These are phyloP conservation scores for Atethmia centrago DNA, from an alignment of 2,888 invertebrate species.

Conservation along the genomic window DNA sequence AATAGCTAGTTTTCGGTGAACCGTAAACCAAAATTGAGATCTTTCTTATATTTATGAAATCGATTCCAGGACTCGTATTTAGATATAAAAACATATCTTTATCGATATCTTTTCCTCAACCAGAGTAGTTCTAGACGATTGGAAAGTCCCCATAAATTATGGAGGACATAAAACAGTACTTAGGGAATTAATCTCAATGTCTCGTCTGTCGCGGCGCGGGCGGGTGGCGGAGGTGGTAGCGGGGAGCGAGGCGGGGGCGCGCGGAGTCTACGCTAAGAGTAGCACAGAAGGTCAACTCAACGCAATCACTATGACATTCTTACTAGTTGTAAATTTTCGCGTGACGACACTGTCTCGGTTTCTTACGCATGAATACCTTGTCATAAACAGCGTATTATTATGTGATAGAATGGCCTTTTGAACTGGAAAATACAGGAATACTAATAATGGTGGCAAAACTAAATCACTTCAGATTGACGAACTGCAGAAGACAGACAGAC, in stretches of 20 bases:
- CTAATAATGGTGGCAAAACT: background rate
- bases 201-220: constrained; percentile 30
- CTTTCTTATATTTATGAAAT: background rate
- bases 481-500: background rate
- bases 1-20: background rate
- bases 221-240: background rate
- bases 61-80: constrained; percentile 14
- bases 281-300: constrained; percentile 31
- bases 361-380: background rate
- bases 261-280: background rate
- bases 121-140: constrained; percentile 43
- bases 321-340: background rate
- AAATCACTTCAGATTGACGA: background rate
- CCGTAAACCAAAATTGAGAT: background rate
- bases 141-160: constrained; percentile 51
- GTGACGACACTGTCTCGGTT: background rate
- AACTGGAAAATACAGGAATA: background rate
- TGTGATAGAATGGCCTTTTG: background rate
- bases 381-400: constrained; percentile 6
- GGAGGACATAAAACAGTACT: constrained; percentile 56
- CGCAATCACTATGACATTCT: constrained; percentile 1
- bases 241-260: background rate
- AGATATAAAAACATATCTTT: constrained; percentile 26
- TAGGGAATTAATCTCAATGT: constrained; percentile 60
- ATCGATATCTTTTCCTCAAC: constrained; percentile 13